These are phyloP conservation scores for Pecten maximus DNA, from an alignment of 2,888 invertebrate species.

Conservation along the genomic window DNA sequence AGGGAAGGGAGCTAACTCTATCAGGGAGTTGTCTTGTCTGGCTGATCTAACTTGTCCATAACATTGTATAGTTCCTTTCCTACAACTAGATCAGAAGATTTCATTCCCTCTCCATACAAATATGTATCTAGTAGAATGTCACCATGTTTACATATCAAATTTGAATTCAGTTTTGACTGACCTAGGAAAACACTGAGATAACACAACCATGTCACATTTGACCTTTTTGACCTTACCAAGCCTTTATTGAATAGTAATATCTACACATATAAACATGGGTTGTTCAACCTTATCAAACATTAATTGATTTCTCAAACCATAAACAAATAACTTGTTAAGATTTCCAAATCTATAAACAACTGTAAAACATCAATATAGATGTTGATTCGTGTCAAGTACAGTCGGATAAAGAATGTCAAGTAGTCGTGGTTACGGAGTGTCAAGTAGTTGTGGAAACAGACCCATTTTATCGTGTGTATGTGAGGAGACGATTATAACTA, in stretches of 20 bases:
- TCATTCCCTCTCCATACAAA: too few species aligned
- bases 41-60: too few species aligned
- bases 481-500: not conserved
- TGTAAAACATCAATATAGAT: not conserved
- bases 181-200: not conserved
- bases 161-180: too few species aligned
- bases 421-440: not conserved
- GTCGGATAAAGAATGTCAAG: not conserved
- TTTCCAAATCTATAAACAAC: conserved; percentile 16
- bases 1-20: not conserved
- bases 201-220: not conserved
- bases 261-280: not conserved
- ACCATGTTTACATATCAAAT: too few species aligned
- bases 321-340: conserved; percentile 28
- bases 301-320: not conserved
- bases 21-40: not conserved
- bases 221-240: conserved; percentile 15
- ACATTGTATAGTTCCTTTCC: too few species aligned
- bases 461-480: not conserved
- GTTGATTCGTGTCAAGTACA: not conserved
- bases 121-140: too few species aligned
- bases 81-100: too few species aligned
- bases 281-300: not conserved
- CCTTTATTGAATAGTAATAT: not conserved
- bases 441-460: not conserved